Evolutionary conservation across 2,797 vertebrate species (phyloP), one percentile per base, ranked within the genome.

Genomic region (Chloroceryle amazona): DNA sequence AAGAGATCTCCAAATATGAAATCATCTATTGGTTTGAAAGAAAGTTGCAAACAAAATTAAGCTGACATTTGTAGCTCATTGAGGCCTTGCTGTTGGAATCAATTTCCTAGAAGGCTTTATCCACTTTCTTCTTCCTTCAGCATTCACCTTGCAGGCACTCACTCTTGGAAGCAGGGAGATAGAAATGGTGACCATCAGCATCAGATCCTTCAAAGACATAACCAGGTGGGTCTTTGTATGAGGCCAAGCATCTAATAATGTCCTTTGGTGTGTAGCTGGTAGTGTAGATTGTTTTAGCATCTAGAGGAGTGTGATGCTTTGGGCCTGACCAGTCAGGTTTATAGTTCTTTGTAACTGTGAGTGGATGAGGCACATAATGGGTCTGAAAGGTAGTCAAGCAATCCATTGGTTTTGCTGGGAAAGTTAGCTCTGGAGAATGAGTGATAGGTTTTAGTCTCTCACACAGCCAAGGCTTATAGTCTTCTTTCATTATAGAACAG

Each of bases 261-360:
- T 81, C 57, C 70, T 98, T 98, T 35, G 97, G 90, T 18, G 95
- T 98, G 33, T 97, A 98, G 78, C 94, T 98, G 73, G 79, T 70
- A 65, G 85, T 1, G 0, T 97, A 97, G 6, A 46, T 95, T 21
- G 97, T 97, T 91, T 97, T 79, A 17, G 49, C 82, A 42, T 88
- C 95, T 51, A 97, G 33, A 6, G 82, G 82, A 35, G 35, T n/a
- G 14, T 76, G 25, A 79, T 49, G 49, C 37, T 57, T 86, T 19
- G 47, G 52, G 12, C 42, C 54, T 47, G 90, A 33, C 76, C 83
- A 94, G 9, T 13, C 10, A 14, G 98, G 94, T 73, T 97, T 98
- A 62, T 22, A 98, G 71, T 70, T 97, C 78, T 97, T 96, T 1
- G 55, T 96, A 85, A 20, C 54, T 44, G n/a, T 72, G 14, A 85